Evolutionary conservation across 2,113 vertebrate species (phyloP).

Genomic region (Empidonax traillii): DNA sequence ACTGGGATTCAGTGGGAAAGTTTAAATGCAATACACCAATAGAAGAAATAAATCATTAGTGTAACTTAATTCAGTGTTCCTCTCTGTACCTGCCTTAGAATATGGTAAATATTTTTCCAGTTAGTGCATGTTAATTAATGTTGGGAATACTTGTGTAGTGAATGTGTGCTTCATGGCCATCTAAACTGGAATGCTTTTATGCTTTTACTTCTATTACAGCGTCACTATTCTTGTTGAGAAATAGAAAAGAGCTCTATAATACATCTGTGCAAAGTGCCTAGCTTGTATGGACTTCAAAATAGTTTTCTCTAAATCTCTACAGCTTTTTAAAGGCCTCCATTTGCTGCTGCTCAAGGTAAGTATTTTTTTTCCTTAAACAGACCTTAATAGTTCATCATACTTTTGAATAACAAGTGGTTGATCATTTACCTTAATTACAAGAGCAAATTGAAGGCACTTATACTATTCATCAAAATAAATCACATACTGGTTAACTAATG

Average conservation of each 20-base stretch:
- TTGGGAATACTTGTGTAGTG: background rate
- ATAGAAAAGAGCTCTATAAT: background rate
- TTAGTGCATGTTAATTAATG: background rate
- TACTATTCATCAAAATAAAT: slow-evolving; percentile 47
- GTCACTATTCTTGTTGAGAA: background rate
- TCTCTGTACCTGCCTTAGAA: background rate
- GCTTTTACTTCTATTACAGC: background rate
- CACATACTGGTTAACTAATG: slow-evolving; percentile 45
- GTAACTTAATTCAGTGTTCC: background rate
- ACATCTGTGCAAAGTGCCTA: background rate
- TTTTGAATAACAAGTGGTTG: slow-evolving; percentile 43
- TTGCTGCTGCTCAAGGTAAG: background rate
- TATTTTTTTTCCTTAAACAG: background rate
- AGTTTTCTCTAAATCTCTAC: background rate
- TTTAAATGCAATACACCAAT: background rate
- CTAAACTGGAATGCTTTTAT: background rate
- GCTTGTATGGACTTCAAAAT: background rate
- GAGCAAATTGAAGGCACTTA: slow-evolving; percentile 36
- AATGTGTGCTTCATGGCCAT: background rate
- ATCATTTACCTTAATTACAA: slow-evolving; percentile 52
- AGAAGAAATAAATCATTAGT: background rate
- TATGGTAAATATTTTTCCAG: background rate
- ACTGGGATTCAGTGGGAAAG: background rate
- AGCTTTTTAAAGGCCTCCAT: background rate
- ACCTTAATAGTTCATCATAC: slow-evolving; percentile 6